Evolutionary conservation across 2,113 vertebrate genomes (phyloP), one percentile per base, ranked within the genome.

Genomic region (Tupaia chinensis): DNA sequence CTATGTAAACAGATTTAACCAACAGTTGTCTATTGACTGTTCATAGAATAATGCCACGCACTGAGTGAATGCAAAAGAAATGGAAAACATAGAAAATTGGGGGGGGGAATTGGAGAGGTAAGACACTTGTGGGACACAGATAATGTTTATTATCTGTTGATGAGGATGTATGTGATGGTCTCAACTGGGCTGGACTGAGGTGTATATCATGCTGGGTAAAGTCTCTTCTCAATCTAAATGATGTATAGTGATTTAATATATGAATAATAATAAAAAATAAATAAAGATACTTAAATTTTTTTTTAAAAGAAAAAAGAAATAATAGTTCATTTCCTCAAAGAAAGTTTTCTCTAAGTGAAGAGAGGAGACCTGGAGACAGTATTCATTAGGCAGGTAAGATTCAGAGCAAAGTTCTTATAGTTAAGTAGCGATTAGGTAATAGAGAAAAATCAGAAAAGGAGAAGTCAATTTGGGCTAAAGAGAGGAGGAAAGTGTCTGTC

Each of bases 231-330:
- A 44, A 44, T 44, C 44, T 44, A 44, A 44, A 44, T 44, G 44
- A 44, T 44, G 44, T 44, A 44, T 44, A 44, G 44, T 5, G 5
- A 44, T 44, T 44, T 44, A 44, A 44, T 44, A 5, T 44, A 44
- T 44, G 44, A 44, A 44, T 44, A 44, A 44, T 44, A 44, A 44
- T 44, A 44, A 44, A 44, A 44, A 44, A 44, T 44, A 44, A 44
- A 44, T 44, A 44, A 44, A 44, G 3, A 44, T 44, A 44, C 44
- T 44, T 44, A 44, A 44, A 44, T 44, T 4, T 44, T 44, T 44
- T 44, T 44, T 44, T 3, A 44, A 54, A 91, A 96, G 96, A 80
- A 93, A 95, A 53, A 54, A 79, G 79, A 89, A 95, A 93, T 58
- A 60, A 89, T 34, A 82, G 63, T 60, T 93, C 73, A 76, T 78